Evolutionary conservation across 2,888 invertebrate genomes (phyloP), one percentile per base, ranked within the genome.

Genomic region (Chrysolina oricalcia): DNA sequence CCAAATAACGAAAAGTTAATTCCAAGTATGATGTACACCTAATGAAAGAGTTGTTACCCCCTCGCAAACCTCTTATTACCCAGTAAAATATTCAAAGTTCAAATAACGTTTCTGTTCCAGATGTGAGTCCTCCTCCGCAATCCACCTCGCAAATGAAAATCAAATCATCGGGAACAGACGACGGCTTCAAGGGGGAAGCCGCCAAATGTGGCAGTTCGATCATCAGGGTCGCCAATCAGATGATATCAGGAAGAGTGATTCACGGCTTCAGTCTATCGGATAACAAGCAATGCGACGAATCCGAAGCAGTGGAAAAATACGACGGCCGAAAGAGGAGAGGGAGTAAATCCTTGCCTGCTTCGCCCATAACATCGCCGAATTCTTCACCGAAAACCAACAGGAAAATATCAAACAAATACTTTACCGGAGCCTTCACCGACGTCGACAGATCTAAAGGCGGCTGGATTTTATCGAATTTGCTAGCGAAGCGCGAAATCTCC

Each of bases 311-410:
- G 8, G 84, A 85, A 72, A 86, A 86, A 56, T 87, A 90, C 88
- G 85, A 87, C 78, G 85, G 87, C 80, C 86, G 82, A 77, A 84
- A 88, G 72, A 89, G 93, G 1, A 90, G 94, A 76, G 94, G 93
- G 77, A 94, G 94, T 86, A 92, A 90, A 88, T 94, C 94, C 21
- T 88, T 95, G 76, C 95, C 95, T 0, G 91, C 92, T 0, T 92
- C 94, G 0, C 95, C 95, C 0, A 87, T 92, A 3, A 89, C 91
- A 72, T 92, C 94, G 15, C 94, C 94, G 0, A 89, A 87, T 17
- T 86, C 89, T 27, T 93, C 93, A 63, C 93, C 93, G 0, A 92
- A 91, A 85, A 89, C 91, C 19, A 87, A 89, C 80, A 89, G 91
- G 65, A 82, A 85, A 41, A 79, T 86, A 3, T 87, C 88, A 68